Conservation (phyloP, 37 sponge, comb jelly and placozoan genomes). For the Geodia barretti region DNA sequence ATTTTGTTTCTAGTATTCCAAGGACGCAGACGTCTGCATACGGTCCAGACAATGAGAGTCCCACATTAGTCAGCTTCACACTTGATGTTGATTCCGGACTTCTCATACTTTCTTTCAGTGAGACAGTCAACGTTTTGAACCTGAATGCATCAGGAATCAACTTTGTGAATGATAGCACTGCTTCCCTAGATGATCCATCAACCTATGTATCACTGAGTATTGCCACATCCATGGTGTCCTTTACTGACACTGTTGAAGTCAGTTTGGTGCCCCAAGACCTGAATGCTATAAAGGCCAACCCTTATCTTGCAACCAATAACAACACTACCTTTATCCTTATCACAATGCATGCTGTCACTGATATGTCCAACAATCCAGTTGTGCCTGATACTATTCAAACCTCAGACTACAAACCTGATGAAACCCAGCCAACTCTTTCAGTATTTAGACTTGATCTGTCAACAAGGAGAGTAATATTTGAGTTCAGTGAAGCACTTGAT, state of each 20-base stretch:
- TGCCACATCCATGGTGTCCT: conserved; percentile 60
- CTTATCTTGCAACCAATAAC: conserved; percentile 42
- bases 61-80: conserved; percentile 51
- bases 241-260: conserved; percentile 36
- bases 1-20: conserved; percentile 20
- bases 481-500: conserved; percentile 76
- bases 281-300: conserved; percentile 70
- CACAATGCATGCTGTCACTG: conserved; percentile 42
- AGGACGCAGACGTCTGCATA: conserved; percentile 39
- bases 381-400: conserved; percentile 24
- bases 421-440: conserved; percentile 36
- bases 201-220: conserved; percentile 50
- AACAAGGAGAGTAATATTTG: conserved; percentile 40
- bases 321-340: conserved; percentile 70
- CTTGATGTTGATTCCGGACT: conserved; percentile 69
- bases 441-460: conserved; percentile 62
- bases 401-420: conserved; percentile 45
- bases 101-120: conserved; percentile 66
- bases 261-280: conserved; percentile 54
- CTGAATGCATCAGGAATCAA: conserved; percentile 64
- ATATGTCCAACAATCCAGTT: conserved; percentile 66
- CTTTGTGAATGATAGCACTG: conserved; percentile 46
- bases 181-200: conserved; percentile 9
- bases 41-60: conserved; percentile 48
- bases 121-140: conserved; percentile 67